Evolutionary conservation across 2,113 vertebrate species (phyloP), one percentile per base, ranked within the genome.

Genomic region (Polypterus senegalus): DNA sequence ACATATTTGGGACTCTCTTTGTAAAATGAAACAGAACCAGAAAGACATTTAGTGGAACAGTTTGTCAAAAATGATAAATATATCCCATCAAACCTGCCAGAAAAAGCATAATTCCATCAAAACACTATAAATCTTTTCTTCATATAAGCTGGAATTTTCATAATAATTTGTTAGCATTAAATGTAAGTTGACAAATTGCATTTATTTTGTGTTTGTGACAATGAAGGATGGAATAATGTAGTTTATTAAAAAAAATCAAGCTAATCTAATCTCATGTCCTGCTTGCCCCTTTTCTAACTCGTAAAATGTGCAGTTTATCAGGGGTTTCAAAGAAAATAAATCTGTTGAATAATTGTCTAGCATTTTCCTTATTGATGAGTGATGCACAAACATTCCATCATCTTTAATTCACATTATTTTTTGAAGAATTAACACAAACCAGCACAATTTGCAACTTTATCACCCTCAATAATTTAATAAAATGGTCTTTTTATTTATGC

Each of bases 11-110:
- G 80, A 77, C 79, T 69, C 59, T 71, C 76, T 76, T 77, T 76
- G 69, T 76, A 76, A 73, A 75, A 85, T 83, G 73, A 85, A 82
- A 83, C 82, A 87, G 88, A 76, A 88, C 86, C 67, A 76, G 81
- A 74, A 78, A 72, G 81, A 83, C 71, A 9, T 77, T 81, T 81
- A 77, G 81, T 81, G 82, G 78, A 81, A 81, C 77, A 85, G 87
- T 88, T 92, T 91, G 89, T 92, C 91, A 81, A 52, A 75, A 85
- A 74, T 89, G 88, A 95, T 94, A 87, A 93, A 94, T 94, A 83
- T 77, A 69, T 88, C 91, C 91, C 84, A 92, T 97, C 86, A 73
- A 74, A 67, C 80, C 74, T 82, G 84, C 83, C 80, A 85, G 77
- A 74, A 76, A 72, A 79, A 81, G 87, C 88, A 88, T 78, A 82